phyloP scores from a whole-genome alignment of 1,140 invertebrate genomes.

The Cydia amplana region DNA sequence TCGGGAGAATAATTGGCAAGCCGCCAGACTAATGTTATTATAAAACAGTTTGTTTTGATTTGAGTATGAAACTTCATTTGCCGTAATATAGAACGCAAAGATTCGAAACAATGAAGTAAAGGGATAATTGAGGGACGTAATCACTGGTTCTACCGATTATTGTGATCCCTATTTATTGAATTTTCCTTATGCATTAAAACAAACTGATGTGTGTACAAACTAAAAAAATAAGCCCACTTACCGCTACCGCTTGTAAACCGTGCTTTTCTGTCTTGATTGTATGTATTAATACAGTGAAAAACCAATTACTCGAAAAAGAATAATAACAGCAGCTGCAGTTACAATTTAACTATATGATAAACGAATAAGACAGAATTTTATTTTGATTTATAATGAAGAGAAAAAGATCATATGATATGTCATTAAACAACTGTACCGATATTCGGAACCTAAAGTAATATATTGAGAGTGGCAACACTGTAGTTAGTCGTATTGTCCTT shows the following conservation, averaged over 20 bases:
- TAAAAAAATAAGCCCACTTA: constrained; percentile 13
- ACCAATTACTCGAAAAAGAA: background rate
- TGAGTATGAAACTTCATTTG: background rate
- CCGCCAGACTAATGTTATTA: constrained; percentile 50
- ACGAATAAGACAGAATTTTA: background rate
- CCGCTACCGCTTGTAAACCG: background rate
- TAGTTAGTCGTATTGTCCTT: too few relatives aligned
- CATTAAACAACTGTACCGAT: too few relatives aligned
- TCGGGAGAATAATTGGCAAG: constrained; percentile 59
- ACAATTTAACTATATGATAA: background rate
- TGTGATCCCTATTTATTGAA: too few relatives aligned
- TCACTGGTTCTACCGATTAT: background rate
- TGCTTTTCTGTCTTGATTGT: constrained; percentile 40
- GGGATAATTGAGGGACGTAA: background rate
- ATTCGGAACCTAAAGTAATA: too few relatives aligned
- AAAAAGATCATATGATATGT: background rate
- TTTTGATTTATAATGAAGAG: background rate
- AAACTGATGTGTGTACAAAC: background rate
- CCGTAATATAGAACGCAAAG: background rate
- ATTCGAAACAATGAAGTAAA: background rate
- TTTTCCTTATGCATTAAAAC: background rate
- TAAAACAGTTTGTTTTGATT: constrained; percentile 36
- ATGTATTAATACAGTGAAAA: background rate
- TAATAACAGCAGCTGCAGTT: background rate
- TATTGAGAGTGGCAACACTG: too few relatives aligned